Evolutionary conservation across 1,140 invertebrate genomes (phyloP), one percentile per base, ranked within the genome.

Genomic region (Ptiloglossa arizonensis): DNA sequence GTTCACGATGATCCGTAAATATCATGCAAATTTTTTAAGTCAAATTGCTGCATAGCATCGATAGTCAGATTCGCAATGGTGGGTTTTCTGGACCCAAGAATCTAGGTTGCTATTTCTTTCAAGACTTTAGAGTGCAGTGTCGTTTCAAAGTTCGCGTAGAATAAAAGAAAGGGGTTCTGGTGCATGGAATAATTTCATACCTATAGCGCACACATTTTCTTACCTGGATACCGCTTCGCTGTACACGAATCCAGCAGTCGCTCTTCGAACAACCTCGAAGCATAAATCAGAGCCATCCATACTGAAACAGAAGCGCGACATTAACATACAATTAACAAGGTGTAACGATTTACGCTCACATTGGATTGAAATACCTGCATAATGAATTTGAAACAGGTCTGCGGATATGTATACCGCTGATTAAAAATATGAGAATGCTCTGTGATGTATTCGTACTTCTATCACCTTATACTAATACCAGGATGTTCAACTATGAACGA

Each of bases 221-320:
- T 94, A 98, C 98, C 98, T 99, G 73, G 98, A 97, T 48, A 99
- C 99, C 71, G 98, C 97, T 94, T 99, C 98, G 89, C 98, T 99
- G 93, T 99, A 99, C 60, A 98, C 98, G 94, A 99, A 99, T 67
- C 98, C 98, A 68, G 97, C 97, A 54, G 95, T 96, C 8, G 98
- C 98, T 87, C 98, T 94, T 85, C 98, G 96, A 24, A 99, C 98
- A 82, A 99, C 98, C 94, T 99, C 99, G 93, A 98, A 99, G 93
- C 98, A 99, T 79, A 99, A 95, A 93, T 99, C 98, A 48, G 97
- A 97, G 67, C 98, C 99, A 93, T 99, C 98, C 98, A 99, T 99
- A 93, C 98, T 99, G 94, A 87, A 96, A 95, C 91, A 82, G 60
- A 68, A 69, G 44, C 22, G 56, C 15, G 52, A 38, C 46, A 77